These are phyloP conservation scores for Cephus pygmeus DNA, from an alignment of 2,888 invertebrate genomes.

Conservation along the genomic window DNA sequence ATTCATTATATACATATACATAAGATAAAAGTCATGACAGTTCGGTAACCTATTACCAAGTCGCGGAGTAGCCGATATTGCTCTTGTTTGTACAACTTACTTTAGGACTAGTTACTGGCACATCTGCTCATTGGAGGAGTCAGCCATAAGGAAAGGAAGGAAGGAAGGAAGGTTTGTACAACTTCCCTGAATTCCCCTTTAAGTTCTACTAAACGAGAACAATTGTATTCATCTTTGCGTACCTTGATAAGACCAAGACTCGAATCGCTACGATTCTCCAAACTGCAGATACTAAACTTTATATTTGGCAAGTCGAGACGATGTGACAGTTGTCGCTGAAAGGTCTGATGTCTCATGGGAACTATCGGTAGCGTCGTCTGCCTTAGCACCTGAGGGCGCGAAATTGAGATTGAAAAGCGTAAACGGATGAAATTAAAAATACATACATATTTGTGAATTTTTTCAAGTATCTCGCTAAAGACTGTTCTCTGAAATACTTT, in stretches of 20 bases:
- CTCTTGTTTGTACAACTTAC: neutral
- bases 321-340: slow-evolving; percentile 84
- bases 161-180: no score
- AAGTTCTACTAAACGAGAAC: slow-evolving; percentile 3
- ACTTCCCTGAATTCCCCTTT: neutral
- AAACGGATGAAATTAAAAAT: neutral
- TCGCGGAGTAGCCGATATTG: no score
- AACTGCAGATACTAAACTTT: slow-evolving; percentile 82
- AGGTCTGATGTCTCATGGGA: slow-evolving; percentile 83
- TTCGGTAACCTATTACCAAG: no score
- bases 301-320: slow-evolving; percentile 81
- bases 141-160: no score
- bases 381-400: slow-evolving; percentile 73
- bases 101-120: no score
- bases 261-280: slow-evolving; percentile 76
- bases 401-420: neutral
- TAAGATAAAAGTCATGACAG: neutral
- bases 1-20: neutral
- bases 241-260: slow-evolving; percentile 81
- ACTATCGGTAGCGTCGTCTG: slow-evolving; percentile 87
- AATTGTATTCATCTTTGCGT: slow-evolving; percentile 35
- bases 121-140: no score
- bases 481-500: neutral
- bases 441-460: no score
- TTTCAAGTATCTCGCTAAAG: no score